Percentiles rank a stretch among this genome's conserved stretches.
Evolutionary conservation across 2,797 vertebrate species (phyloP).

Genomic region (Periparus ater): DNA sequence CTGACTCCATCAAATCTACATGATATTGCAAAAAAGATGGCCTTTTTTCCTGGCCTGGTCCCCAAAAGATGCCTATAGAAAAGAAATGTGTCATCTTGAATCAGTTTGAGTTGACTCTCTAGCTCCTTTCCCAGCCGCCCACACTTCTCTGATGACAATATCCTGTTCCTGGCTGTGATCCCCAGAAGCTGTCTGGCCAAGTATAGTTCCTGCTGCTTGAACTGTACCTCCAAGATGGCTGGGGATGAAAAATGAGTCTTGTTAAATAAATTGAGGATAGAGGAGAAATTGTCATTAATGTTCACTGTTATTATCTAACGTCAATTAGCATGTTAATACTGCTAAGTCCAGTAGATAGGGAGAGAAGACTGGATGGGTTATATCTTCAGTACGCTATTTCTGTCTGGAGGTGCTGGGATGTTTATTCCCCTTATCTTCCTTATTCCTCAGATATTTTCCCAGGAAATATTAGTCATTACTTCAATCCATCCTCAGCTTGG

Average conservation of each 20-base stretch:
- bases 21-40: not conserved
- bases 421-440: constrained; percentile 60
- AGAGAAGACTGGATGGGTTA: not conserved
- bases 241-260: not conserved
- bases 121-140: not conserved
- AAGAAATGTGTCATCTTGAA: not conserved
- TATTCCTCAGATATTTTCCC: constrained; percentile 45
- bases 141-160: not conserved
- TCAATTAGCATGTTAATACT: constrained; percentile 35
- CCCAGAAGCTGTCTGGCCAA: not conserved
- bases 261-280: not conserved
- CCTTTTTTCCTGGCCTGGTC: not conserved
- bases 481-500: constrained; percentile 59
- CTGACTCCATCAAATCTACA: not conserved
- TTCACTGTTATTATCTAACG: not conserved
- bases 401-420: constrained; percentile 38
- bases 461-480: constrained; percentile 64
- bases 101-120: not conserved
- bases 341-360: not conserved
- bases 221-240: not conserved
- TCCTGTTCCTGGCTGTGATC: not conserved
- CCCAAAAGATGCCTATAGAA: not conserved
- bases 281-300: constrained; percentile 12
- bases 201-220: constrained; percentile 8
- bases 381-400: constrained; percentile 9